A percentile compares a stretch with the other conserved stretches of the same genome.
Evolutionary conservation across 2,888 invertebrate genomes (phyloP).

Genomic region (Papilio elwesi): DNA sequence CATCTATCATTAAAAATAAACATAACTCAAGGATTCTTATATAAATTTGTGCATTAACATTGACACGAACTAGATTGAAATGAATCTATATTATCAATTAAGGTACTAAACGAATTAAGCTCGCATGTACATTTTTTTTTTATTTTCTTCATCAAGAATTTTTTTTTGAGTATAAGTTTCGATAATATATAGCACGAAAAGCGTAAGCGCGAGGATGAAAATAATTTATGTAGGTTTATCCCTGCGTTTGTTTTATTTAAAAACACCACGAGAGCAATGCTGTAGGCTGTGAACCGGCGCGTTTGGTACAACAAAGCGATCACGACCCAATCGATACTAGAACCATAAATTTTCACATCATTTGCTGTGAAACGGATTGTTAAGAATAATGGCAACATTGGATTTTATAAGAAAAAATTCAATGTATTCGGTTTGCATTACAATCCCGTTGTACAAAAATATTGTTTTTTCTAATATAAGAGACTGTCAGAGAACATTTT

Average conservation of each 20-base stretch:
- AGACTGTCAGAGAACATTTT: no score
- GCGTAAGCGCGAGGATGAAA: background rate
- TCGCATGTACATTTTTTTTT: no score
- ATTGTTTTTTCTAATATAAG: background rate
- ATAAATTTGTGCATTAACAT: no score
- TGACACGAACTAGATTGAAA: no score
- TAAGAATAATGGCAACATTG: constrained; percentile 7
- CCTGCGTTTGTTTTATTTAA: constrained; percentile 16
- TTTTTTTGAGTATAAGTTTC: no score
- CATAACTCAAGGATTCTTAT: no score
- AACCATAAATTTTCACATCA: constrained; percentile 37
- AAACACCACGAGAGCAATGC: background rate
- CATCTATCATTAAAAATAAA: no score
- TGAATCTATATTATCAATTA: no score
- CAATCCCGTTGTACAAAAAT: background rate
- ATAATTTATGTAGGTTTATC: constrained; percentile 11
- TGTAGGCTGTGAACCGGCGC: background rate
- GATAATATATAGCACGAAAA: background rate
- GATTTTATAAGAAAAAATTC: background rate
- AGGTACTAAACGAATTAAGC: no score
- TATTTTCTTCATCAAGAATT: no score
- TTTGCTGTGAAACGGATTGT: constrained; percentile 23
- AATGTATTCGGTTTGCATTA: background rate
- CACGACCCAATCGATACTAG: constrained; percentile 8
- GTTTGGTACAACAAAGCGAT: constrained; percentile 23